A percentile compares a stretch with the other conserved stretches of the same genome.
Evolutionary conservation across 2,888 invertebrate species (phyloP).

Genomic region (Diarsia brunnea): DNA sequence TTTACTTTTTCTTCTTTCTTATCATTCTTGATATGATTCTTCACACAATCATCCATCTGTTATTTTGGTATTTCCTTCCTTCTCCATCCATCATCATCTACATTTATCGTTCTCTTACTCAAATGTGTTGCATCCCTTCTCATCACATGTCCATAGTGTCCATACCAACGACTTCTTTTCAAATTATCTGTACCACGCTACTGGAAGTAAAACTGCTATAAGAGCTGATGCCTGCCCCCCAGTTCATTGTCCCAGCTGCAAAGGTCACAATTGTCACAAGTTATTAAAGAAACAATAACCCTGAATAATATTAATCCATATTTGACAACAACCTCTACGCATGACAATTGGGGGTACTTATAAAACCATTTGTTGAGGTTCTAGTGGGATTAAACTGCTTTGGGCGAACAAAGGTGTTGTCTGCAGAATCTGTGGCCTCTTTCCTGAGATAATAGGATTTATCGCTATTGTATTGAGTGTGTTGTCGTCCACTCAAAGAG

Average conservation of each 20-base stretch:
- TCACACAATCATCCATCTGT: not conserved
- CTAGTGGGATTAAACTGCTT: constrained; percentile 24
- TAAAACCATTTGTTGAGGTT: constrained; percentile 50
- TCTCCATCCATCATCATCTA: not conserved
- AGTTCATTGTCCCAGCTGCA: constrained; percentile 59
- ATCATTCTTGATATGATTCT: not conserved
- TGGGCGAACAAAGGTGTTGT: constrained; percentile 8
- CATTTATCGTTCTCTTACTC: not conserved
- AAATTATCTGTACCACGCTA: not conserved
- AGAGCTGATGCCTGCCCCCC: not conserved
- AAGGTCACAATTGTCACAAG: constrained; percentile 63
- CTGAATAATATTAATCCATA: constrained; percentile 60
- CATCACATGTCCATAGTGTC: not conserved
- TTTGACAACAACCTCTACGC: constrained; percentile 55
- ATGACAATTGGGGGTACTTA: constrained; percentile 59
- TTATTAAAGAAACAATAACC: constrained; percentile 65
- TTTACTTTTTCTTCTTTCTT: not conserved
- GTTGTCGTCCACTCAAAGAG: not conserved
- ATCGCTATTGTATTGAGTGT: not conserved
- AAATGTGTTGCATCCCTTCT: not conserved
- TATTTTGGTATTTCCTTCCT: not conserved
- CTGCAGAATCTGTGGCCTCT: constrained; percentile 20
- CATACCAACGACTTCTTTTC: not conserved
- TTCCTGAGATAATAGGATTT: constrained; percentile 17
- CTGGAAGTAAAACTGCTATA: not conserved